Conservation (phyloP, 2,113 vertebrate species). For the Urocynchramus pylzowi region DNA sequence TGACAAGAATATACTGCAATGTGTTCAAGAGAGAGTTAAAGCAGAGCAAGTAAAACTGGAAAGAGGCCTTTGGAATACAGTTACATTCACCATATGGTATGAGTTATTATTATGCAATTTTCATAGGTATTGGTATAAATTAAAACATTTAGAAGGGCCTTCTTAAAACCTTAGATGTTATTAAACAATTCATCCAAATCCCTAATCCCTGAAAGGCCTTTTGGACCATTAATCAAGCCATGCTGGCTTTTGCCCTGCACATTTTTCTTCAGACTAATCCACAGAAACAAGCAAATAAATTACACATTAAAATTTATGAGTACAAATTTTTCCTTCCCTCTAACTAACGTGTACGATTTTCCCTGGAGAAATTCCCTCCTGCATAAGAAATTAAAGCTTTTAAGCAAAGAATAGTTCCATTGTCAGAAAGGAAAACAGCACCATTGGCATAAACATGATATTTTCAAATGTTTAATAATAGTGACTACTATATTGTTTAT, state of each 20-base stretch:
- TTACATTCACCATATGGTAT: background rate
- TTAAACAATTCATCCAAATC: background rate
- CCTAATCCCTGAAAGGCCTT: constrained; percentile 10
- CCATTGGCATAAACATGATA: background rate
- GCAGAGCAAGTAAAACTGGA: background rate
- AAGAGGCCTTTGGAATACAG: background rate
- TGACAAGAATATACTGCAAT: background rate
- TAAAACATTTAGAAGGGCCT: background rate
- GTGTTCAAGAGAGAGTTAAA: background rate
- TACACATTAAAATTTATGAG: constrained; percentile 55
- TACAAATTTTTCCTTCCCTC: constrained; percentile 13
- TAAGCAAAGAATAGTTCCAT: background rate
- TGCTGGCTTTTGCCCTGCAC: background rate
- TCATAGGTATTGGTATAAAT: background rate
- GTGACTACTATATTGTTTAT: background rate
- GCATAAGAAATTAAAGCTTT: constrained; percentile 52
- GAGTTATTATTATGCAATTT: constrained; percentile 16
- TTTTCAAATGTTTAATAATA: background rate
- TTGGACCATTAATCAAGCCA: background rate
- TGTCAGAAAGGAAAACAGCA: background rate
- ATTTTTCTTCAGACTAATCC: constrained; percentile 45
- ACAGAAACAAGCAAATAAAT: constrained; percentile 48
- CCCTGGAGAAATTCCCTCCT: constrained; percentile 48
- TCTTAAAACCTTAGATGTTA: background rate
- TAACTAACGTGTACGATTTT: constrained; percentile 29